Evolutionary conservation across 2,888 invertebrate species (phyloP).

Genomic region (Alsophila aescularia): DNA sequence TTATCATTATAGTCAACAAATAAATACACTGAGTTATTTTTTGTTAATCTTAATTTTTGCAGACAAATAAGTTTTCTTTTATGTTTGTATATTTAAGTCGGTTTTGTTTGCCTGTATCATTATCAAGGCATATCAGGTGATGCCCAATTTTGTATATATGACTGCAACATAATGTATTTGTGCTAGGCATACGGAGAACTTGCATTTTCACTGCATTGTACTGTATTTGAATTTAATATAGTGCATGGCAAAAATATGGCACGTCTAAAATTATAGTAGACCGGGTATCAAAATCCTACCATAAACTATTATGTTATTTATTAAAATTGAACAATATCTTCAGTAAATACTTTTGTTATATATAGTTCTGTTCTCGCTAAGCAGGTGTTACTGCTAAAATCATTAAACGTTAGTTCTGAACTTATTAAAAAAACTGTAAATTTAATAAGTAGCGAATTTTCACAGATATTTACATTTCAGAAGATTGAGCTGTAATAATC

Average conservation of each 20-base stretch:
- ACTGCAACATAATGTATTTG: slow-evolving; percentile 9
- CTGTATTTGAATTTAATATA: not conserved
- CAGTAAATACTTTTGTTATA: too few species aligned
- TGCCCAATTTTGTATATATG: slow-evolving; percentile 19
- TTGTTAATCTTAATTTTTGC: not conserved
- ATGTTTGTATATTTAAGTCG: not conserved
- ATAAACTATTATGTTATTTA: too few species aligned
- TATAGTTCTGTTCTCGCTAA: too few species aligned
- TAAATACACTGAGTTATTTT: not conserved
- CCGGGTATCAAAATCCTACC: too few species aligned
- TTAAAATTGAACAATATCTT: too few species aligned
- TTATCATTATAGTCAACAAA: too few species aligned
- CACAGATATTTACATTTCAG: too few species aligned
- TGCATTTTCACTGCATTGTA: not conserved
- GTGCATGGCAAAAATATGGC: not conserved
- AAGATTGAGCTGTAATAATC: too few species aligned
- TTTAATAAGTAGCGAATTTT: too few species aligned
- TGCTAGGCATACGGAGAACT: not conserved
- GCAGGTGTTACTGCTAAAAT: too few species aligned
- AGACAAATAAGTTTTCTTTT: not conserved
- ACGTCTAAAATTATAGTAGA: not conserved
- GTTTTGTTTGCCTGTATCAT: slow-evolving; percentile 7
- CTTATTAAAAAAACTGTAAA: too few species aligned
- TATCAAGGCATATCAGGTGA: not conserved
- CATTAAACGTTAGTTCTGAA: too few species aligned